Evolutionary conservation across 2,113 vertebrate species (phyloP), one percentile per base, ranked within the genome.

Genomic region (Alligator mississippiensis): DNA sequence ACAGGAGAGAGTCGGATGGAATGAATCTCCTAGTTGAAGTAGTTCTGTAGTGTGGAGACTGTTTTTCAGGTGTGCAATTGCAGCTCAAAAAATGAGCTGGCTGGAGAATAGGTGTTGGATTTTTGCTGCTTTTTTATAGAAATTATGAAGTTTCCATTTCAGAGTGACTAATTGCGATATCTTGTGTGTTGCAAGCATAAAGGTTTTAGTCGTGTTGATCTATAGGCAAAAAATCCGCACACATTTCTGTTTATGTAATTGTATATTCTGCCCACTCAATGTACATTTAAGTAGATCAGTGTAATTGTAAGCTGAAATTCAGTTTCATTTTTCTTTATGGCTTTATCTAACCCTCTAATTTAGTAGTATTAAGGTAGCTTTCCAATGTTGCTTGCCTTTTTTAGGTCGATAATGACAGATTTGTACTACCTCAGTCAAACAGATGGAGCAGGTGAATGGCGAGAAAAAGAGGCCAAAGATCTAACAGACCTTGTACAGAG

Each of bases 391-490:
- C 85, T 93, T 96, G 90, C 62, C 25, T 94, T 94, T 89, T 87
- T 18, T 89, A 99, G 99, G 97, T 99, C 99, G 92, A 98, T 99
- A 97, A 99, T 99, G 99, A 99, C 99, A 16, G 99, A 99, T 98
- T 97, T 99, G 95, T 99, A 99, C 98, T 99, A 99, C 99, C 99
- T 99, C 98, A 99, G 99, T 98, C 99, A 99, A 98, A 98, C 98
- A 85, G 99, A 99, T 92, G 99, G 99, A 96, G 98, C 99, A 76
- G 99, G 99, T 85, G 99, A 99, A 6, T 99, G 99, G 99, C 97
- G 99, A 97, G 97, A 98, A 95, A 99, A 98, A 97, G 99, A 99
- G 95, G 99, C 99, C 97, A 99, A 99, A 98, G 99, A 99, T 97
- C 98, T 99, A 93, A 99, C 99, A 91, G 98, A 98, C 30, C 97